A percentile compares a stretch with the other conserved stretches of the same genome.
Evolutionary conservation across 2,113 vertebrate genomes (phyloP).

Genomic region (Zingel zingel): DNA sequence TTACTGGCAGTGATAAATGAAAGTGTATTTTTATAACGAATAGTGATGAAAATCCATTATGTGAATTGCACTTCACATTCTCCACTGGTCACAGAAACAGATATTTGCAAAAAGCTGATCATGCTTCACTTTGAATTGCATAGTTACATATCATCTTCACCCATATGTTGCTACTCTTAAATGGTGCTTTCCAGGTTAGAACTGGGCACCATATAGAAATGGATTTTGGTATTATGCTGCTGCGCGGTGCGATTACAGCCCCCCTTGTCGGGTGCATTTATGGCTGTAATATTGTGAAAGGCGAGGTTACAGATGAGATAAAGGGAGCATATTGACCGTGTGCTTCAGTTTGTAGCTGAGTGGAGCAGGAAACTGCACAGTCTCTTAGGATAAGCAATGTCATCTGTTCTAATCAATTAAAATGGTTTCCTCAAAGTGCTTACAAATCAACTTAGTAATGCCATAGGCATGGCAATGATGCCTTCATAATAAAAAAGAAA

Average conservation of each 20-base stretch:
- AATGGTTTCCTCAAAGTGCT: slow-evolving; percentile 18
- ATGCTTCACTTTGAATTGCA: slow-evolving; percentile 46
- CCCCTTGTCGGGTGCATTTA: slow-evolving; percentile 10
- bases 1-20: slow-evolving; percentile 40
- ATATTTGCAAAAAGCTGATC: slow-evolving; percentile 60
- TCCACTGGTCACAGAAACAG: slow-evolving; percentile 38
- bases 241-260: slow-evolving; percentile 15
- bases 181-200: slow-evolving; percentile 30
- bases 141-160: slow-evolving; percentile 27
- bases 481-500: background rate
- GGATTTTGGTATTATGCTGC: slow-evolving; percentile 32
- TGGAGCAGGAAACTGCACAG: background rate
- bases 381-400: background rate
- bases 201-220: slow-evolving; percentile 33
- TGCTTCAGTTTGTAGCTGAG: slow-evolving; percentile 6
- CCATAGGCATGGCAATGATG: background rate
- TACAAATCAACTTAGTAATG: background rate
- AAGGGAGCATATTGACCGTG: slow-evolving; percentile 18
- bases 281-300: slow-evolving; percentile 32
- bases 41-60: slow-evolving; percentile 55
- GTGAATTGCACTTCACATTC: slow-evolving; percentile 45
- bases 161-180: slow-evolving; percentile 33
- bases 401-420: slow-evolving; percentile 4
- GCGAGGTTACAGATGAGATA: slow-evolving; percentile 19
- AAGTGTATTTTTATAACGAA: slow-evolving; percentile 19